phyloP scores from a whole-genome alignment of 1,140 invertebrate species.

The Lamellibrachia luymesi region DNA sequence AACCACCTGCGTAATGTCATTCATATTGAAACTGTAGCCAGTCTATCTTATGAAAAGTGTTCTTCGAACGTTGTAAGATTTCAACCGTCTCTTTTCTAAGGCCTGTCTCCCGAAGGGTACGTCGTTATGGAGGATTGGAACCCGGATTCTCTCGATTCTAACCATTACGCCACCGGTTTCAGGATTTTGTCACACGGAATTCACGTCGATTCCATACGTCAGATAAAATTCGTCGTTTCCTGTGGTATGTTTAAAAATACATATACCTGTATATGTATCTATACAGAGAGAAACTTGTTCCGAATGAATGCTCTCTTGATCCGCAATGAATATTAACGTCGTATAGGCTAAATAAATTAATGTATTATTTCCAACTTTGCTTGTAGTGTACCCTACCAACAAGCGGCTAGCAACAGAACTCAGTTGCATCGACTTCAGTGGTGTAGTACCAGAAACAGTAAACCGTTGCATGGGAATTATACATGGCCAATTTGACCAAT shows the following conservation, averaged over 20 bases:
- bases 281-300: too few relatives aligned
- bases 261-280: too few relatives aligned
- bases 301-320: neutral
- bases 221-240: too few relatives aligned
- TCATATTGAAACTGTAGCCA: neutral
- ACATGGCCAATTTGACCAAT: neutral
- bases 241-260: too few relatives aligned
- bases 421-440: neutral
- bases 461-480: neutral
- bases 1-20: neutral
- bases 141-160: neutral
- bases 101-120: neutral
- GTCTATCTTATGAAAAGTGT: neutral
- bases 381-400: neutral
- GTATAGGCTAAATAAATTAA: neutral
- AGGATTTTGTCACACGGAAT: too few relatives aligned
- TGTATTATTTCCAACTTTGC: neutral
- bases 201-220: too few relatives aligned
- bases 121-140: too few relatives aligned
- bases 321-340: neutral
- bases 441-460: neutral
- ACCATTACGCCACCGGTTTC: neutral
- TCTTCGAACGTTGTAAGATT: neutral
- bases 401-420: neutral
- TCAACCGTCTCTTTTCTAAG: too few relatives aligned